These are phyloP conservation scores for Mythimna lalbum DNA, from an alignment of 2,888 invertebrate species.

Conservation along the genomic window DNA sequence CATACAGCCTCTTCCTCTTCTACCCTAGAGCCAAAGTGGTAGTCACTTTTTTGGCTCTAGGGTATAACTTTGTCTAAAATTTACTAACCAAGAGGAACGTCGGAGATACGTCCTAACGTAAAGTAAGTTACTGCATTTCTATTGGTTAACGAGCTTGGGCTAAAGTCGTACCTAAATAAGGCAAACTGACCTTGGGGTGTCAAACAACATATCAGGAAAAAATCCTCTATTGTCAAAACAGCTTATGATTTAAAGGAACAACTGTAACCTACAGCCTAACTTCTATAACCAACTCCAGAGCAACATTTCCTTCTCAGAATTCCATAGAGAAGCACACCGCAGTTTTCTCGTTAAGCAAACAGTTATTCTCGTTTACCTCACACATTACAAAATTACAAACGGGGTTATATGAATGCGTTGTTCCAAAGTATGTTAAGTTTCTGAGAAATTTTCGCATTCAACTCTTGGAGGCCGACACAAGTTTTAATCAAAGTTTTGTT, in stretches of 20 bases:
- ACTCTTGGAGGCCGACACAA: slow-evolving; percentile 47
- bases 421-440: slow-evolving; percentile 56
- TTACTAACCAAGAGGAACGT: too few relatives aligned
- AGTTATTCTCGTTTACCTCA: slow-evolving; percentile 26
- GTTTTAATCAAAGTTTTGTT: slow-evolving; percentile 64
- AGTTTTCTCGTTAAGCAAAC: slow-evolving; percentile 49
- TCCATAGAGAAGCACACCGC: neutral
- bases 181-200: too few relatives aligned
- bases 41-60: too few relatives aligned
- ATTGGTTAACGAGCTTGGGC: too few relatives aligned
- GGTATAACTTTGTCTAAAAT: too few relatives aligned
- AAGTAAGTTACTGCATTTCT: too few relatives aligned
- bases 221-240: neutral
- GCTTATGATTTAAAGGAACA: neutral
- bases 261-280: neutral
- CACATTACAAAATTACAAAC: slow-evolving; percentile 38
- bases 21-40: too few relatives aligned
- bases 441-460: slow-evolving; percentile 57
- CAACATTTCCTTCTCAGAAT: neutral
- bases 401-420: slow-evolving; percentile 56
- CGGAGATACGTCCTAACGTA: too few relatives aligned
- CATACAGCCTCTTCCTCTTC: too few relatives aligned
- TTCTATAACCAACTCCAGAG: neutral
- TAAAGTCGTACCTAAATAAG: too few relatives aligned
- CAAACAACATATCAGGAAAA: neutral